Base-by-base conservation (phyloP, 2,113 vertebrate species). In the Chlamydotis undulata region DNA sequence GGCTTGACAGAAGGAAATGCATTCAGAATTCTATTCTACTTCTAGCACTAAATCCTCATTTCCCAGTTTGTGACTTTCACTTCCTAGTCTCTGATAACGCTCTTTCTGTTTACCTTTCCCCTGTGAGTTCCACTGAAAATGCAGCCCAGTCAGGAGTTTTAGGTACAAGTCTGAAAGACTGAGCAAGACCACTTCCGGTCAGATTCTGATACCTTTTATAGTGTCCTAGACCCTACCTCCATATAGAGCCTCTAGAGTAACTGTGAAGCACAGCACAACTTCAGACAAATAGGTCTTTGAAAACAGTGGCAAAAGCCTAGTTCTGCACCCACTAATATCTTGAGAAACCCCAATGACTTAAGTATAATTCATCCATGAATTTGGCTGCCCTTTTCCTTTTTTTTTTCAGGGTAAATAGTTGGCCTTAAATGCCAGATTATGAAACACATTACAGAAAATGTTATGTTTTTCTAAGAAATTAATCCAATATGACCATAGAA, bases 371-470 rank as follows among this genome's bases (percentile, higher is more conserved):
- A 65, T 73, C 37, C 55, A 83, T 0, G 0, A 77, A 80, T 77
- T 73, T 86, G n/a, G 17, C 50, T 74, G n/a, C 39, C 12, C 18
- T 31, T 60, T 63, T 29, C 29, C 13, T 77, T 79, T 37, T 52
- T 52, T 28, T 69, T 50, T 60, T 31, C 26, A 24, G 77, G 17
- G 26, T 87, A 89, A 91, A 80, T 80, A 77, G 53, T 77, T 95
- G 80, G 59, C 76, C 47, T 83, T 63, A 47, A 67, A 25, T 55
- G 41, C 23, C 50, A 92, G 39, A 86, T 92, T 93, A 67, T 63
- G 80, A 83, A 96, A 95, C 18, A 47, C 78, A 89, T 89, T 92
- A 83, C 80, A 75, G 83, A 93, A 95, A 96, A 86, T n/a, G 5
- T 41, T 26, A 24, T 47, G 28, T 90, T 92, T 93, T 94, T 65